Base-by-base conservation (phyloP, 1,140 invertebrate species). In the Helicorthomorpha holstii region DNA sequence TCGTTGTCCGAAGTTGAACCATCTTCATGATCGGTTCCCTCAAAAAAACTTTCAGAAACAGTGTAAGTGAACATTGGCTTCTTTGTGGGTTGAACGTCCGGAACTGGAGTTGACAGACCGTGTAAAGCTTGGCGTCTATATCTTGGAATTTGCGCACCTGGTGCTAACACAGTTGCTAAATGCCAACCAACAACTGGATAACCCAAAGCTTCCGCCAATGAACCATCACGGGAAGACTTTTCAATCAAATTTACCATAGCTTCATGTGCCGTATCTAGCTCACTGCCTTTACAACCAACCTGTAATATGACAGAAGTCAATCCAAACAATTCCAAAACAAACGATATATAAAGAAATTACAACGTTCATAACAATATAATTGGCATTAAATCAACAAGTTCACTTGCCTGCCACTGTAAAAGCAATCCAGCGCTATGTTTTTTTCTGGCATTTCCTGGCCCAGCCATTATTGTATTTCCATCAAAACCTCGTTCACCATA, bases 271-370 rank as follows among this genome's bases (percentile, higher is more conserved):
- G 29, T 64, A 59, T 77, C 74, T 72, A 83, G 63, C 49, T 74
- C 73, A 3, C 73, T 72, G 3, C 76, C 75, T n/a, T n/a, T n/a
- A 63, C 82, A 84, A 7, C 81, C 82, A 51, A 82, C 76, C 71
- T 78, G 63, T 19, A 62, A 63, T 52, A 61, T 50, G 29, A 57
- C 19, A 29, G n/a, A n/a, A n/a, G n/a, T n/a, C n/a, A n/a, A n/a
- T n/a, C n/a, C n/a, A n/a, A n/a, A n/a, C n/a, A n/a, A n/a, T n/a
- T n/a, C n/a, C n/a, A n/a, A n/a, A n/a, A 45, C 4, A 45, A 10
- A 45, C 16, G 16, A 45, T 19, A 4, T 23, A 12, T 45, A 10
- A 45, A 45, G 22, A 45, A 23, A 19, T 45, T 12, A n/a, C 10
- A 45, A n/a, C 19, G 43, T 23, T 19, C 19, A 7, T 4, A 7